These are phyloP conservation scores for Penaeus chinensis DNA, from an alignment of 1,140 invertebrate genomes.

Conservation along the genomic window DNA sequence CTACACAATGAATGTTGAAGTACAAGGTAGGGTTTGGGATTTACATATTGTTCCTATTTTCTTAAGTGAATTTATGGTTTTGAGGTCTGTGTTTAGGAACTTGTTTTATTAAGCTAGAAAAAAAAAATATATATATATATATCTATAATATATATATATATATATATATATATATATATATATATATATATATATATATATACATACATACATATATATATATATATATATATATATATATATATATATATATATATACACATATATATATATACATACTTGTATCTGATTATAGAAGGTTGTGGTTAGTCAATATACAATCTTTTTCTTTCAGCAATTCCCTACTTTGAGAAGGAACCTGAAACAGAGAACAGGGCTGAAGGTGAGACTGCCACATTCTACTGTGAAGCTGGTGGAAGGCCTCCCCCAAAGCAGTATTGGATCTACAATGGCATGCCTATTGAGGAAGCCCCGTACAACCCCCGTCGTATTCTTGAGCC, in stretches of 20 bases:
- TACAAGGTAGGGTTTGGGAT: conserved; percentile 74
- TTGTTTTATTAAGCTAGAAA: too few species aligned
- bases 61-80: neutral
- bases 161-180: too few species aligned
- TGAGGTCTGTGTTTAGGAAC: neutral
- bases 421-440: conserved; percentile 93
- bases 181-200: too few species aligned
- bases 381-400: conserved; percentile 88
- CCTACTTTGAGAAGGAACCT: conserved; percentile 93
- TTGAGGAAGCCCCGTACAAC: conserved; percentile 82
- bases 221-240: neutral
- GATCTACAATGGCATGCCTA: conserved; percentile 95
- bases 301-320: neutral
- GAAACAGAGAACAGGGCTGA: conserved; percentile 89
- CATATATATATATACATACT: neutral
- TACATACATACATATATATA: neutral
- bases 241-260: neutral
- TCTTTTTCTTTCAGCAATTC: conserved; percentile 75
- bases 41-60: neutral
- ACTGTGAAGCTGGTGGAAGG: conserved; percentile 87
- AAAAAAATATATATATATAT: too few species aligned
- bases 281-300: neutral
- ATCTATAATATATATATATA: neutral
- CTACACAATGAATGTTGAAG: conserved; percentile 84
- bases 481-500: conserved; percentile 74